phyloP scores from a whole-genome alignment of 2,113 vertebrate genomes.

The Chrysochloris asiatica region DNA sequence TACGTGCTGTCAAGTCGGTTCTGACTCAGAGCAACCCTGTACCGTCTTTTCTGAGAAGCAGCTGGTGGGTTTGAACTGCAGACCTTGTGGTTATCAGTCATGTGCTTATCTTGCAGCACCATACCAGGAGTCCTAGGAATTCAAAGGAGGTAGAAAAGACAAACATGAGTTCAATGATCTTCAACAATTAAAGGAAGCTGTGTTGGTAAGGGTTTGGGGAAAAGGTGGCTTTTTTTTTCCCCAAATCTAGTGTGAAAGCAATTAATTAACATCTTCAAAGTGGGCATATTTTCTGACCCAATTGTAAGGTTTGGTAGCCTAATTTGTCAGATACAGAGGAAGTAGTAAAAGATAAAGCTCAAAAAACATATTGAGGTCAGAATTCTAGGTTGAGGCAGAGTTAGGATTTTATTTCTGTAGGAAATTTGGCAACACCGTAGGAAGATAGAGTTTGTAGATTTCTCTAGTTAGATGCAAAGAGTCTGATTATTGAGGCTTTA shows the following conservation, averaged over 20 bases:
- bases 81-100: too few relatives aligned
- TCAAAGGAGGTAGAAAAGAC: not conserved
- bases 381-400: not conserved
- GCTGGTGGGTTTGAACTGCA: too few relatives aligned
- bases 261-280: not conserved
- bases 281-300: not conserved
- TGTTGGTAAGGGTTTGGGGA: not conserved
- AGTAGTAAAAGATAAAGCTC: not conserved
- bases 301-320: not conserved
- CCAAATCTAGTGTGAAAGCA: not conserved
- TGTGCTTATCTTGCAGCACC: too few relatives aligned
- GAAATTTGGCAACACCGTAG: not conserved
- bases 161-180: not conserved
- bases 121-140: too few relatives aligned
- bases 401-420: not conserved
- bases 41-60: too few relatives aligned
- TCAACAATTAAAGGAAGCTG: not conserved
- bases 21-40: too few relatives aligned
- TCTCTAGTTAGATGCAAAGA: not conserved
- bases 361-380: not conserved
- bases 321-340: not conserved
- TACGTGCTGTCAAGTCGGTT: too few relatives aligned
- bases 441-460: not conserved
- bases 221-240: not conserved
- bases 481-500: slow-evolving; percentile 5